Base-by-base conservation (phyloP, 2,888 invertebrate species). In the Drosophila koepferae region DNA sequence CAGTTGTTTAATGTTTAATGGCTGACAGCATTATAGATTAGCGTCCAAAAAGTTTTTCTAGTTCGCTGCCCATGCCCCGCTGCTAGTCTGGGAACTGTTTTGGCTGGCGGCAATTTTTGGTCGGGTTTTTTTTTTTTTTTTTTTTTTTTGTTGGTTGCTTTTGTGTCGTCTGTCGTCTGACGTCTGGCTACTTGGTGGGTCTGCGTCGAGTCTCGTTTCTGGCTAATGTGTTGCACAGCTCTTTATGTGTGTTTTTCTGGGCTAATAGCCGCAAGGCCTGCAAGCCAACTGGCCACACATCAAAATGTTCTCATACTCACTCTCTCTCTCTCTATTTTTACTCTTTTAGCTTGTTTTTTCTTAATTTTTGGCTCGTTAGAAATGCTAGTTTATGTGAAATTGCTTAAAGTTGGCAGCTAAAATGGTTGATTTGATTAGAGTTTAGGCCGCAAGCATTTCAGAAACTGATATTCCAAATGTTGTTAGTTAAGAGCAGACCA, bases 11-110 rank as follows among this genome's bases (percentile, higher is more conserved):
- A 89, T 86, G 82, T 87, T 86, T 86, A 86, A 86, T 86, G 85
- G 81, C 85, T 84, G 89, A 89, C 85, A 89, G 85, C 84, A 89
- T 86, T 86, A 89, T 89, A 86, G 85, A 86, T 86, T 86, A 86
- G 89, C 79, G 77, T 62, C 74, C 85, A 69, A 85, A 51, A 88
- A 82, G 71, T 83, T 88, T 84, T 86, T 85, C 86, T 72, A 78
- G 72, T 69, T 69, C 62, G 71, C 68, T 67, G 58, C 59, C 53
- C 46, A 34, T 31, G 16, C 38, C 55, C n/a, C 34, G 18, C 43
- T 18, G 46, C 23, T n/a, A 40, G 66, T 72, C 78, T 84, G 84
- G 88, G 83, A 88, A 88, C 80, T 74, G 51, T 86, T 80, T 78
- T 65, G 75, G 73, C 89, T 71, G 71, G 77, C 83, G 88, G 84